Conservation (phyloP, 2,888 invertebrate species). For the Caenorhabditis imperialis region DNA sequence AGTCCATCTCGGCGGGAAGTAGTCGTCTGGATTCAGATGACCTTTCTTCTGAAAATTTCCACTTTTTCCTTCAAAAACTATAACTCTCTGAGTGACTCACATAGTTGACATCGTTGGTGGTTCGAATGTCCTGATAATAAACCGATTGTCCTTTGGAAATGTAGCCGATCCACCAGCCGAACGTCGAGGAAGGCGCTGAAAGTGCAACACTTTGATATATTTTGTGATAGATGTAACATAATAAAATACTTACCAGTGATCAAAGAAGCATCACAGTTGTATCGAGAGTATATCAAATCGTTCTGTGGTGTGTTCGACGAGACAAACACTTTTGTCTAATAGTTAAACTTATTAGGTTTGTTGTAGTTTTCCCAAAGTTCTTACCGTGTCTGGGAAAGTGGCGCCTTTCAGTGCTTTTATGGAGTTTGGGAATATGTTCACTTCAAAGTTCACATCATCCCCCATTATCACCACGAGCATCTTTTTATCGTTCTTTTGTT, state of each 20-base stretch:
- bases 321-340: conserved; percentile 22
- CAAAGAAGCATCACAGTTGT: conserved; percentile 33
- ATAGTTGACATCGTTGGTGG: conserved; percentile 44
- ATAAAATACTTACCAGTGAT: conserved; percentile 17
- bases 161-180: conserved; percentile 49
- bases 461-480: conserved; percentile 40
- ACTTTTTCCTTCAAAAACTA: background rate
- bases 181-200: conserved; percentile 41
- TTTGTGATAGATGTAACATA: background rate
- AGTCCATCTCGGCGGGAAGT: conserved; percentile 17
- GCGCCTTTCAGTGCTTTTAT: conserved; percentile 12
- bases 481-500: background rate
- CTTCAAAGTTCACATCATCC: conserved; percentile 28
- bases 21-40: conserved; percentile 22
- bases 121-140: conserved; percentile 42
- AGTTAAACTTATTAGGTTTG: background rate
- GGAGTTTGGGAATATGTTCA: conserved; percentile 11
- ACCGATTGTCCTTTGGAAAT: conserved; percentile 35
- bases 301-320: conserved; percentile 21
- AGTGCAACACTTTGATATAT: background rate
- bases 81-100: conserved; percentile 1
- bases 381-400: background rate
- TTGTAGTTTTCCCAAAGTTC: background rate
- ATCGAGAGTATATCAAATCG: conserved; percentile 31
- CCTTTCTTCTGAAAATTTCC: conserved; percentile 25